Evolutionary conservation across 2,888 invertebrate genomes (phyloP).

Genomic region (Aspidiotus rigidus): DNA sequence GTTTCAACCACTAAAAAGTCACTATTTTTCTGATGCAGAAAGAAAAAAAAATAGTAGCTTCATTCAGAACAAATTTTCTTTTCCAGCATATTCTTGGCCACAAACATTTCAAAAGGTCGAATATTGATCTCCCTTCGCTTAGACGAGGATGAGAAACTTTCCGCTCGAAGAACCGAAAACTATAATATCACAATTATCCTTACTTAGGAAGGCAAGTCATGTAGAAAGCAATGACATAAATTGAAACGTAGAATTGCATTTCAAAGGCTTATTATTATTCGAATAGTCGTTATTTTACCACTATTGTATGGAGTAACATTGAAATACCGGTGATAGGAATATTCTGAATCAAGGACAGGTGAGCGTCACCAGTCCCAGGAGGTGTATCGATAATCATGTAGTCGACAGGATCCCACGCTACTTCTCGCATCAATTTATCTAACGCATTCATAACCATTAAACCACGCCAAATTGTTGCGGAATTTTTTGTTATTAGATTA

Average conservation of each 20-base stretch:
- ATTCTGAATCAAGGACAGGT: slow-evolving; percentile 82
- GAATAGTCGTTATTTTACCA: neutral
- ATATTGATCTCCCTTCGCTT: no score
- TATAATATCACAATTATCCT: neutral
- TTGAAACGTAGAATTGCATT: neutral
- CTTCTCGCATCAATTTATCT: slow-evolving; percentile 71
- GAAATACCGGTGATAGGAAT: slow-evolving; percentile 55
- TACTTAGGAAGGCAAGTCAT: neutral
- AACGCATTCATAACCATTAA: slow-evolving; percentile 94
- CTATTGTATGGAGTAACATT: slow-evolving; percentile 43
- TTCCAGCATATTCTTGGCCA: neutral
- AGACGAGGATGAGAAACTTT: no score
- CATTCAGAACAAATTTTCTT: no score
- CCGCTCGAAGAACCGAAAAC: neutral
- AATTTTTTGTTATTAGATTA: slow-evolving; percentile 70
- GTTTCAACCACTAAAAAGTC: no score
- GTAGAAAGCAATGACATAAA: neutral
- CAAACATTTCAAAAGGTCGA: neutral
- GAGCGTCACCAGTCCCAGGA: slow-evolving; percentile 93
- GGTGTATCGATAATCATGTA: slow-evolving; percentile 88
- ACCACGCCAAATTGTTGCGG: slow-evolving; percentile 89
- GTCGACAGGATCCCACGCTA: slow-evolving; percentile 82
- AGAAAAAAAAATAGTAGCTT: slow-evolving; percentile 36
- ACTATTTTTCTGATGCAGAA: slow-evolving; percentile 34
- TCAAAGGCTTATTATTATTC: neutral